Evolutionary conservation across 2,888 invertebrate species (phyloP), one percentile per base, ranked within the genome.

Genomic region (Julus scanicus): DNA sequence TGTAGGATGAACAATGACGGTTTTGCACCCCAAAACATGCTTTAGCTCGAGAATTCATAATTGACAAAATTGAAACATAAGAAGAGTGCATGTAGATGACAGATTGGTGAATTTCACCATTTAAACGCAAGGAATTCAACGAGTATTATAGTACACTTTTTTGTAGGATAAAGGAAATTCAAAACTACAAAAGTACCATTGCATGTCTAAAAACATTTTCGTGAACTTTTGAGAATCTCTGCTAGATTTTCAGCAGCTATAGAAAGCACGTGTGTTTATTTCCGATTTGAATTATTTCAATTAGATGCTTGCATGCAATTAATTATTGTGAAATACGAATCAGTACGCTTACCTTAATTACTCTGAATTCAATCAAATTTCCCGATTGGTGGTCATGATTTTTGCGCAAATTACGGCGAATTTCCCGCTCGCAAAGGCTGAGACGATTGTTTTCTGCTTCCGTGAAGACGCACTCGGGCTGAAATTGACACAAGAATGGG

Each of bases 401-500:
- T n/a, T 63, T n/a, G 17, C 63, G 63, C 63, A 63, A 63, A 63
- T 63, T 63, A 63, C 17, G 17, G 63, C 63, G 63, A 63, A 63
- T 63, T 63, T 63, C 63, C 63, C 63, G 63, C 63, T 63, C n/a
- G 63, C 63, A 17, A 63, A 63, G 63, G n/a, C 63, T 63, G 63
- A 84, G 44, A 84, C 39, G 84, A 44, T 44, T 84, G 39, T 84
- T 84, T 84, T 84, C 84, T 84, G 84, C 84, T 84, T 84, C 84
- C 84, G 84, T 84, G 84, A 84, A 39, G 84, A 84, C 44, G 84
- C 84, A 84, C 39, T 84, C 84, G 84, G 84, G 84, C 84, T 84
- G 84, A 84, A 84, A 84, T 84, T 63, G 63, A 63, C 63, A 63
- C 63, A 84, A 84, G 84, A 84, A 37, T 15, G 15, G 84, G 84